phyloP scores from a whole-genome alignment of 2,113 vertebrate genomes.

The Podarcis cretensis region DNA sequence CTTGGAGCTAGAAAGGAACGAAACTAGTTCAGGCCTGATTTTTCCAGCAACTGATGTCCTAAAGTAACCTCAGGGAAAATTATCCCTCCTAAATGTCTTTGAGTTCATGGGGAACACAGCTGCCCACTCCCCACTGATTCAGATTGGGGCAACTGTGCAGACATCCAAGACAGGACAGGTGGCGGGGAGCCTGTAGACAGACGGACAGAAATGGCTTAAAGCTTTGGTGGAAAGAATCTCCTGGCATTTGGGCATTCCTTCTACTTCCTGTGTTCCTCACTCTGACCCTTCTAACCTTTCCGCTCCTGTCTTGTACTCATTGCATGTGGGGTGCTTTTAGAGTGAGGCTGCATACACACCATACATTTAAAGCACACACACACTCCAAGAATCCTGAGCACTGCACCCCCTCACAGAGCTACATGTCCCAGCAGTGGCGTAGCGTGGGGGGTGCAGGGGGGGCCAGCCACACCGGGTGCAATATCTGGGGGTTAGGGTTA shows the following conservation, averaged over 20 bases:
- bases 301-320: background rate
- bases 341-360: background rate
- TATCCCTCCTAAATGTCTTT: background rate
- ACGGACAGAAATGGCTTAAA: background rate
- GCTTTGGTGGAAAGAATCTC: background rate
- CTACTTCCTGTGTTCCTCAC: background rate
- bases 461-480: too few species aligned
- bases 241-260: background rate
- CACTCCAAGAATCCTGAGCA: background rate
- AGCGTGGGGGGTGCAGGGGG: too few species aligned
- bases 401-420: too few species aligned
- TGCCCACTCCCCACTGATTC: background rate
- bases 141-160: background rate
- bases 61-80: background rate
- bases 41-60: constrained; percentile 14
- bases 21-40: constrained; percentile 21
- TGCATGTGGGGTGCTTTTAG: background rate
- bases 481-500: too few species aligned
- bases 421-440: too few species aligned
- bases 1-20: constrained; percentile 1
- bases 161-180: too few species aligned
- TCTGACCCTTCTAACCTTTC: background rate
- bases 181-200: background rate
- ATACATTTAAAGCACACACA: background rate
- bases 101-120: background rate